Percentiles rank a stretch among this genome's conserved stretches.
Evolutionary conservation across 2,797 vertebrate species (phyloP).

Genomic region (Pantherophis vulpinus): DNA sequence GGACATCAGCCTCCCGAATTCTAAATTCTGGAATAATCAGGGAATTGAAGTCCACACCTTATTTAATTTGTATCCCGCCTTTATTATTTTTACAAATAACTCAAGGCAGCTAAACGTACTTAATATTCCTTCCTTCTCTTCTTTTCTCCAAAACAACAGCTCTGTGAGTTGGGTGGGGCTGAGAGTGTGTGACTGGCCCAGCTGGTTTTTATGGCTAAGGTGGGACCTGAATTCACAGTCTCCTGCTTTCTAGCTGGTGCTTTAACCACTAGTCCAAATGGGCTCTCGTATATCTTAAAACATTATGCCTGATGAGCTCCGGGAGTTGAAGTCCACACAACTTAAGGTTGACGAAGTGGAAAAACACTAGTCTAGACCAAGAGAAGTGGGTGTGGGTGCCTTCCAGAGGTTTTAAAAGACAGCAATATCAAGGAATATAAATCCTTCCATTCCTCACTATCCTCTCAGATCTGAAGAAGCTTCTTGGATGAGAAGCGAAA

Average conservation of each 20-base stretch:
- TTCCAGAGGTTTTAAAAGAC: background rate
- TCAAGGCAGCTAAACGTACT: background rate
- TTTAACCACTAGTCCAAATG: background rate
- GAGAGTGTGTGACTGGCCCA: background rate
- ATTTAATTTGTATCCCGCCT: background rate
- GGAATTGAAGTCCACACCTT: background rate
- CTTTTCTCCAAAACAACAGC: background rate
- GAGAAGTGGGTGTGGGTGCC: background rate
- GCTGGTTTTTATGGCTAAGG: background rate
- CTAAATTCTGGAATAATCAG: too few relatives aligned
- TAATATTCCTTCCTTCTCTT: background rate
- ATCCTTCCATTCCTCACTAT: too few relatives aligned
- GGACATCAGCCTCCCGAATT: too few relatives aligned
- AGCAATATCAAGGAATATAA: too few relatives aligned
- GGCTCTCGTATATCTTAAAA: background rate
- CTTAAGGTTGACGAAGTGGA: background rate
- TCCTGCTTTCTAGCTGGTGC: background rate
- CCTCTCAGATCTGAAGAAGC: too few relatives aligned
- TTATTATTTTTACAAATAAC: background rate
- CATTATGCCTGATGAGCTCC: background rate
- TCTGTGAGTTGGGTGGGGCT: rapidly evolving
- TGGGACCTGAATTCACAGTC: background rate
- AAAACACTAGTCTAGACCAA: background rate
- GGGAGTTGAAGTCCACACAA: background rate
- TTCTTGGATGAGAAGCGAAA: too few relatives aligned